These are phyloP conservation scores for Suricata suricatta DNA, from an alignment of 2,113 vertebrate species.

Conservation along the genomic window DNA sequence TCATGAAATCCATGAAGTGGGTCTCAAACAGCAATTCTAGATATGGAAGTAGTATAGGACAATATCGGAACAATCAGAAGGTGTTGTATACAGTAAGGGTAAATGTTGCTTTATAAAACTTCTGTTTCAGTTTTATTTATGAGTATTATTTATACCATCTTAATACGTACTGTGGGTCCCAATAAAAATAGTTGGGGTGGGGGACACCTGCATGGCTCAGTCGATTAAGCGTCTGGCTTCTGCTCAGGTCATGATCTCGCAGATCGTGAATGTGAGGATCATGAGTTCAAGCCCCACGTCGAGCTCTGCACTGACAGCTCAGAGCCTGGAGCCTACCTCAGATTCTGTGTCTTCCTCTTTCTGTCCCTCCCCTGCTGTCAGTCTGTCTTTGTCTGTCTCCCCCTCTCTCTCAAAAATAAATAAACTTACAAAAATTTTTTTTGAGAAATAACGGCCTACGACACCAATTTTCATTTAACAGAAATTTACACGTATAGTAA, in stretches of 20 bases:
- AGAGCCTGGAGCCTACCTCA: no score
- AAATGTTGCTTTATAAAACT: background rate
- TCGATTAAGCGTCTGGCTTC: no score
- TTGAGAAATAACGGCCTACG: background rate
- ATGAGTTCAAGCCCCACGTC: no score
- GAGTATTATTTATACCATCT: background rate
- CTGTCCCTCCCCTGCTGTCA: no score
- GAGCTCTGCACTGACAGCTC: no score
- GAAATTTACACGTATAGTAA: background rate
- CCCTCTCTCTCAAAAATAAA: no score
- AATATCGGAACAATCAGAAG: background rate
- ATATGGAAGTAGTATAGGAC: background rate
- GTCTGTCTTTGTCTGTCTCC: no score
- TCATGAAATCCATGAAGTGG: background rate
- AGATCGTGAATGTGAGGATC: no score
- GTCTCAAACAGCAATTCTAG: slow-evolving; percentile 3
- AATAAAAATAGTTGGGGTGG: background rate
- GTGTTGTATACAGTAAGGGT: background rate
- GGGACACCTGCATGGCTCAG: no score
- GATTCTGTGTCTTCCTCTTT: no score
- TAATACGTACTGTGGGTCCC: background rate
- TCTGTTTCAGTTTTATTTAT: slow-evolving; percentile 12
- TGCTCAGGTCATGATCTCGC: no score
- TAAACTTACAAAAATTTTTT: background rate
- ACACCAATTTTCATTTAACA: background rate